Evolutionary conservation across 1,140 invertebrate genomes (phyloP).

Genomic region (Rhynchophorus ferrugineus): DNA sequence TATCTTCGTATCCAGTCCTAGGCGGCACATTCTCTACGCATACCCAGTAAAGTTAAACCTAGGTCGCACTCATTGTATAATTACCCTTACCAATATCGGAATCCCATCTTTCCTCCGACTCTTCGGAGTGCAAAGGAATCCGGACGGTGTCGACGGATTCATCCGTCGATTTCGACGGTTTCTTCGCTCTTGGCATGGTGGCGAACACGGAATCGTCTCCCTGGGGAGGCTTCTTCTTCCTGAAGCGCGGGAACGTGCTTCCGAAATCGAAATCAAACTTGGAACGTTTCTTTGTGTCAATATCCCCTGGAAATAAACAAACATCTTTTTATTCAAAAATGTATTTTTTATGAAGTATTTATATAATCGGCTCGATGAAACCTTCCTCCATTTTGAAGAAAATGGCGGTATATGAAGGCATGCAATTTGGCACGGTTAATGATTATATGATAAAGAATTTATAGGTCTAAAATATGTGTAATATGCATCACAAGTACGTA

Average conservation of each 20-base stretch:
- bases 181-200: constrained; percentile 45
- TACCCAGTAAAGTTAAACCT: too few species aligned
- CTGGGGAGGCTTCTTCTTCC: constrained; percentile 45
- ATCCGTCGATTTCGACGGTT: constrained; percentile 16
- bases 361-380: too few species aligned
- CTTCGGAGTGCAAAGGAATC: constrained; percentile 35
- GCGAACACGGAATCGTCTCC: constrained; percentile 41
- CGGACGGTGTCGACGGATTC: constrained; percentile 22
- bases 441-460: too few species aligned
- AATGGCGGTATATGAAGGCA: too few species aligned
- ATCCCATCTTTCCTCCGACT: constrained; percentile 27
- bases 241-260: constrained; percentile 62
- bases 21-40: neutral
- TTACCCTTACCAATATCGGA: constrained; percentile 4
- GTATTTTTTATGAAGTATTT: neutral
- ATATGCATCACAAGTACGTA: too few species aligned
- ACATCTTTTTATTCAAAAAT: neutral
- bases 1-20: constrained; percentile 3
- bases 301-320: constrained; percentile 10
- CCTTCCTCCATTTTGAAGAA: too few species aligned
- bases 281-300: constrained; percentile 37
- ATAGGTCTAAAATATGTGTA: too few species aligned
- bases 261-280: constrained; percentile 59
- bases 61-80: too few species aligned
- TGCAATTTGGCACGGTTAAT: too few species aligned